Base-by-base conservation (phyloP, 2,797 vertebrate genomes). In the Merluccius polli region DNA sequence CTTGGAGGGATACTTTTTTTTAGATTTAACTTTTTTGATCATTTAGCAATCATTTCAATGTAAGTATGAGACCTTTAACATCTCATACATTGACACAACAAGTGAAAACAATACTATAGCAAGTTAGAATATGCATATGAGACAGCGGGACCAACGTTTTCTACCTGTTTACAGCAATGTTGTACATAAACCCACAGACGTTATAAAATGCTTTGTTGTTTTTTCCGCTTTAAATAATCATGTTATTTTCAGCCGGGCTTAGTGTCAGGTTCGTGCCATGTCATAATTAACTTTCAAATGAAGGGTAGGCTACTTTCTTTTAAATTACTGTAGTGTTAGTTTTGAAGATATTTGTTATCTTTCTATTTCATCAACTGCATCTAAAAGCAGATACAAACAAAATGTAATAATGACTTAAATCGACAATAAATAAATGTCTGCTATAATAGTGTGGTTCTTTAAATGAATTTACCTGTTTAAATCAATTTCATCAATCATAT, bases 191-290 rank as follows among this genome's bases (percentile, higher is more conserved):
- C 21, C 5, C 18, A 21, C 5, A 59, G 21, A n/a, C 5, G 21
- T 59, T 24, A 59, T 21, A 59, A 59, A 59, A 24, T 9, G 8
- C 52, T 59, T 59, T 18, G 41, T 15, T 10, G 44, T 48, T 48
- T 4, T 30, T 3, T 1, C 59, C n/a, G n/a, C 59, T 71, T 4
- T 2, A 73, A 24, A 73, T 72, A 76, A 70, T 41, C 24, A n/a
- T 5, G 3, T 29, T 73, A 83, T 82, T 87, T 83, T 84, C 76
- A 82, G 59, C 13, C 44, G 67, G 67, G 74, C 63, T 27, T 4
- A 59, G 24, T 71, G 79, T 74, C 73, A 74, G 78, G 68, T 48
- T 65, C n/a, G 30, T 71, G 36, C 30, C 71, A 33, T 75, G 73
- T 75, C 75, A 68, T 79, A 41, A 48, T 73, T 44, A 15, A 1